Evolutionary conservation across 2,888 invertebrate species (phyloP).

Genomic region (Macrophya annulata): DNA sequence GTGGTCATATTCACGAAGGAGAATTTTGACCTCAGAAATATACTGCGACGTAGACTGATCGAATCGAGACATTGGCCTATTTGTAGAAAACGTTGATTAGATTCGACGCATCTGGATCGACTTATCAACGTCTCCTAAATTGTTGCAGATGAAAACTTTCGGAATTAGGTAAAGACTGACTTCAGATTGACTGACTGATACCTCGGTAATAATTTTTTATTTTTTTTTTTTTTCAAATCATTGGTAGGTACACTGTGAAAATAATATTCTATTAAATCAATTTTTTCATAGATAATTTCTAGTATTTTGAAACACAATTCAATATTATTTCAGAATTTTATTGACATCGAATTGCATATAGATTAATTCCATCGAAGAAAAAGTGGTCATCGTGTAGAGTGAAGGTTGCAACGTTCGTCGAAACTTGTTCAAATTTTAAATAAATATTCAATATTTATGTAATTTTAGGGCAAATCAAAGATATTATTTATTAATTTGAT

Average conservation of each 20-base stretch:
- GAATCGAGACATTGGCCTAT: constrained; percentile 30
- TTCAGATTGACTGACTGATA: background rate
- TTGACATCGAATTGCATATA: background rate
- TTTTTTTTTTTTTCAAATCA: background rate
- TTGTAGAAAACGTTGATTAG: constrained; percentile 20
- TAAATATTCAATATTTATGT: too few species aligned
- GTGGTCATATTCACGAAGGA: background rate
- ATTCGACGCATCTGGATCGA: constrained; percentile 13
- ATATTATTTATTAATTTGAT: too few species aligned
- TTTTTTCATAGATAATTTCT: too few species aligned
- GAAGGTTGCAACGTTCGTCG: too few species aligned
- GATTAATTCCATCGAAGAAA: background rate
- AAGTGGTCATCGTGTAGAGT: too few species aligned
- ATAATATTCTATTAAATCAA: too few species aligned
- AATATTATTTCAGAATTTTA: background rate
- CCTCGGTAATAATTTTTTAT: background rate
- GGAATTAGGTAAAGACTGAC: background rate
- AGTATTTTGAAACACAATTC: too few species aligned
- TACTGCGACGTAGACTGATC: constrained; percentile 33
- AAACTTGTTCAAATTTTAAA: too few species aligned
- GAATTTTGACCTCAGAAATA: constrained; percentile 35
- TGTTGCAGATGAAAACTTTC: background rate
- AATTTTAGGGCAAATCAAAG: too few species aligned
- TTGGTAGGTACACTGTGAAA: too few species aligned
- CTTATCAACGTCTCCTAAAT: constrained; percentile 16